A percentile compares a stretch with the other conserved stretches of the same genome.
These are phyloP conservation scores for Leptinotarsa tumamoca DNA, from an alignment of 2,888 invertebrate genomes.

Conservation along the genomic window DNA sequence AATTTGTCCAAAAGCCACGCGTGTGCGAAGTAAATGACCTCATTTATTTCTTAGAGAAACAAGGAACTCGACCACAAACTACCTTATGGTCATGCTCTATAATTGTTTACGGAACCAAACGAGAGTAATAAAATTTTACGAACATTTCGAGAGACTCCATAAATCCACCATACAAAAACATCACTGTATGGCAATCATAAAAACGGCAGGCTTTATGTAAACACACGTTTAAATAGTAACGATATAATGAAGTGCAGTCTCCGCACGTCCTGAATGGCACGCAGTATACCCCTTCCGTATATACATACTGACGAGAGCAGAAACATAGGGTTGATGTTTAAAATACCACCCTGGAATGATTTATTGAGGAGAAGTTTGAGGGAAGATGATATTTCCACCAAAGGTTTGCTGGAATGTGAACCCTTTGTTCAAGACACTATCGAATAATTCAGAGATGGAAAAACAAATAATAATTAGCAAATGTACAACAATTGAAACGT, in stretches of 20 bases:
- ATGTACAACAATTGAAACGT: too few relatives aligned
- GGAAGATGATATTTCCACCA: conserved; percentile 44
- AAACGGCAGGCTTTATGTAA: conserved; percentile 27
- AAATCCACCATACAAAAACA: conserved; percentile 33
- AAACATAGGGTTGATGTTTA: conserved; percentile 46
- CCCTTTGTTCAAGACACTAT: too few relatives aligned
- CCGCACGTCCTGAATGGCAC: conserved; percentile 23
- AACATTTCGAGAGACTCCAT: conserved; percentile 29
- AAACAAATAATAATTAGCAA: too few relatives aligned
- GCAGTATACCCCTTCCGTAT: conserved; percentile 46
- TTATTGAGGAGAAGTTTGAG: conserved; percentile 45
- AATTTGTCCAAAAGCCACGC: conserved; percentile 21
- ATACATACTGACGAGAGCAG: conserved; percentile 37
- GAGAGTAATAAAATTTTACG: conserved; percentile 36
- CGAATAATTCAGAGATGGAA: too few relatives aligned
- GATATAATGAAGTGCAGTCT: conserved; percentile 42
- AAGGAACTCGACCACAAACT: conserved; percentile 20
- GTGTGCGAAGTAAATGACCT: conserved; percentile 11
- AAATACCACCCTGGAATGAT: conserved; percentile 50
- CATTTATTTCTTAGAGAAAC: conserved; percentile 11
- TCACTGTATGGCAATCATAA: conserved; percentile 31
- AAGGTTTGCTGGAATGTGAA: conserved; percentile 19
- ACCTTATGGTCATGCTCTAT: conserved; percentile 18
- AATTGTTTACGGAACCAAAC: conserved; percentile 39
- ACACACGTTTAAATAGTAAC: conserved; percentile 38